phyloP scores from a whole-genome alignment of 2,113 vertebrate species.

The Esox niger region DNA sequence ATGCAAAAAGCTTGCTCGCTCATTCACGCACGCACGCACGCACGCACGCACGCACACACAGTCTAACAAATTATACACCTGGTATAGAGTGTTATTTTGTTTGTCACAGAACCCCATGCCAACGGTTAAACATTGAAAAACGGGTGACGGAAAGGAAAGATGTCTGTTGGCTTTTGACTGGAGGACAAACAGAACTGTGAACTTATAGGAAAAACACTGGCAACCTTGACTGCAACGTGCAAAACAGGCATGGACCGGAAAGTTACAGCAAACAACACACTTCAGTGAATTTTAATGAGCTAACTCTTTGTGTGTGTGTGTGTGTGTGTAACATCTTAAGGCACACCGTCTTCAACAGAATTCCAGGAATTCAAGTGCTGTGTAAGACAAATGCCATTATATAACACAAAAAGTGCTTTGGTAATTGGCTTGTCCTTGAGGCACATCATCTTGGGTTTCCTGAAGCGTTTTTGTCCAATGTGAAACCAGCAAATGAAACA shows the following conservation, averaged over 20 bases:
- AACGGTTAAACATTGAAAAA: conserved; percentile 27
- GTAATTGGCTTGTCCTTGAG: conserved; percentile 42
- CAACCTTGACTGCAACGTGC: conserved; percentile 44
- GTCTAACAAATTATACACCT: conserved; percentile 26
- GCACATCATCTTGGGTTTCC: conserved; percentile 26
- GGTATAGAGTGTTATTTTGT: conserved; percentile 1
- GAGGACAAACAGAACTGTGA: not conserved
- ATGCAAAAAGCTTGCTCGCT: too few species aligned
- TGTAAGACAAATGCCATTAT: not conserved
- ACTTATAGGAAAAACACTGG: conserved; percentile 24
- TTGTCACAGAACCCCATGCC: conserved; percentile 21
- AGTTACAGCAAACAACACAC: conserved; percentile 40
- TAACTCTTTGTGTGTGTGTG: not conserved
- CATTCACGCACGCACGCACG: not conserved
- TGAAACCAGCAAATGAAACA: conserved; percentile 31
- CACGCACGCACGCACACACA: conserved; percentile 10
- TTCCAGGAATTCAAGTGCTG: not conserved
- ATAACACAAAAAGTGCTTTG: not conserved
- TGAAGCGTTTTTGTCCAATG: conserved; percentile 44
- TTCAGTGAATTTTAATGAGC: conserved; percentile 53
- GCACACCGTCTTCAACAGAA: conserved; percentile 15
- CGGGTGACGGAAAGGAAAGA: not conserved
- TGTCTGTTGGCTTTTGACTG: conserved; percentile 1
- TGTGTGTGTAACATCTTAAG: not conserved
- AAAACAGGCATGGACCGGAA: conserved; percentile 28